These are phyloP conservation scores for Smutsia temminckii DNA, from an alignment of 2,797 vertebrate species.

Conservation along the genomic window DNA sequence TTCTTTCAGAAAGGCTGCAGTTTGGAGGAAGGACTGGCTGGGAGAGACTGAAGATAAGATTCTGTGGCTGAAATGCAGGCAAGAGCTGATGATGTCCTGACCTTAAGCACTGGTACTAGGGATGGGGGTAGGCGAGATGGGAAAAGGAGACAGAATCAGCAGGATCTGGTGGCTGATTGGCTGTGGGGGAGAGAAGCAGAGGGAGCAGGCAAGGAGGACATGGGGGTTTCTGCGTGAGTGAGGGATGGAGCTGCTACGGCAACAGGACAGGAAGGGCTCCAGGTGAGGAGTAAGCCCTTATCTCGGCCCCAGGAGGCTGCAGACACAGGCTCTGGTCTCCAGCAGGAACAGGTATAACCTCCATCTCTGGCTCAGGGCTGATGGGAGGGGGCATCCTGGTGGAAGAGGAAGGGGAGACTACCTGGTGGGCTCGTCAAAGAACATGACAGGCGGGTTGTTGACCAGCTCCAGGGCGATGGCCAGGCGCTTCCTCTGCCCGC, in stretches of 20 bases:
- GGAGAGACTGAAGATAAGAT: neutral
- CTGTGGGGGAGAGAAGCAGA: neutral
- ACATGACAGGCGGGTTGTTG: slow-evolving; percentile 99
- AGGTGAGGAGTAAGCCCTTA: neutral
- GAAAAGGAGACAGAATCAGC: neutral
- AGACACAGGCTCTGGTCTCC: neutral
- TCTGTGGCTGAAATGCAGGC: neutral
- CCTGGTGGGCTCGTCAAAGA: slow-evolving; percentile 99
- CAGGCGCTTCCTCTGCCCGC: slow-evolving; percentile 96
- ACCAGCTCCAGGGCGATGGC: slow-evolving; percentile 98
- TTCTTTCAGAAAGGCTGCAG: neutral
- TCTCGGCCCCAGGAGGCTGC: neutral
- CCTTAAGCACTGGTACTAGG: neutral
- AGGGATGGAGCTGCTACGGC: neutral
- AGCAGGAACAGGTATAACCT: neutral
- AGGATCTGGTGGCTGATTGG: neutral
- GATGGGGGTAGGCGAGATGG: neutral
- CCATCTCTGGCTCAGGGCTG: neutral
- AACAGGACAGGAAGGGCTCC: neutral
- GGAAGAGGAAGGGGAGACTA: slow-evolving; percentile 58
- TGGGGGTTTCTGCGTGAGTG: neutral
- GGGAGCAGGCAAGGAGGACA: neutral
- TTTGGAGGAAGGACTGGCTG: neutral
- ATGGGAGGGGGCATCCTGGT: neutral
- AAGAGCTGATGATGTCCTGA: neutral